Base-by-base conservation (phyloP, 2,797 vertebrate genomes). In the Limosa lapponica region DNA sequence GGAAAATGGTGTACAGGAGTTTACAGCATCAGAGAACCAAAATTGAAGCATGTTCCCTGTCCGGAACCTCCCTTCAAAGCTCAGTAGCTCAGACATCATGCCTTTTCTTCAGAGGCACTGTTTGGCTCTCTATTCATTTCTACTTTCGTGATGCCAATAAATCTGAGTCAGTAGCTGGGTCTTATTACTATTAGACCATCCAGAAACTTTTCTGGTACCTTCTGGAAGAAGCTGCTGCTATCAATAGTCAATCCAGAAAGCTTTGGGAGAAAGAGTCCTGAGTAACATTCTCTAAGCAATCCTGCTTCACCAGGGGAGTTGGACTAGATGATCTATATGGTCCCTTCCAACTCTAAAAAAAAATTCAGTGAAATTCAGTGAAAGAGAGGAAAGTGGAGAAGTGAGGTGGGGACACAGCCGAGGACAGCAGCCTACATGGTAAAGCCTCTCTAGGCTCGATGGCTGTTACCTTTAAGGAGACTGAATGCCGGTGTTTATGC, bases 81-180 rank as follows among this genome's bases (percentile, higher is more conserved):
- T 86, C 43, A 13, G 67, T 23, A 36, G 13, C 23, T 83, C 61
- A 59, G 18, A 64, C 6, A 27, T 28, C 13, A 6, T 17, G 18
- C 4, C 3, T 69, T 36, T 57, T 43, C 41, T 71, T 13, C 19
- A 2, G 4, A 52, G 44, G 8, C 30, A 8, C 8, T 13, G 2
- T 64, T 72, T 59, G 7, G 3, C 25, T 87, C 27, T 75, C 28
- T 17, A 13, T 41, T 65, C 9, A 37, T 51, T 82, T 57, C 22
- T 44, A 2, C 55, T 9, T 81, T 12, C 16, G 8, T 17, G 36
- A 46, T 65, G 24, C 7, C 14, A 3, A 15, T 11, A 52, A 43
- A 44, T 39, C 23, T 49, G 41, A 48, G 16, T 16, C 10, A 16
- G 3, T 30, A 1, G 0, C 10, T 55, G 19, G 7, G 8, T 44